Evolutionary conservation across 2,113 vertebrate species (phyloP).

Genomic region (Strix aluco): DNA sequence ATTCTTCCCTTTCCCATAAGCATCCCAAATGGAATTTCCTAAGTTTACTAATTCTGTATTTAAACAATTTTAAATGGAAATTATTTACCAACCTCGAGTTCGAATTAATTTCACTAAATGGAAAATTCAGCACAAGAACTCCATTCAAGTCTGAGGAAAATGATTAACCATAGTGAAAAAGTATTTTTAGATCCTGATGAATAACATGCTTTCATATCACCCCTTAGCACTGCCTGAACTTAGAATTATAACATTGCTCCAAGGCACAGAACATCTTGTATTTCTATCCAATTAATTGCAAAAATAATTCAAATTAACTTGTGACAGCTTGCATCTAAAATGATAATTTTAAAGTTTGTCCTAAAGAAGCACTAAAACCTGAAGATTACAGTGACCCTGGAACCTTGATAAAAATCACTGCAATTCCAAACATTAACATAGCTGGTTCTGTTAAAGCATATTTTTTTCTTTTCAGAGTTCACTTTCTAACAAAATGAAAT

Average conservation of each 20-base stretch:
- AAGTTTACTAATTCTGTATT: slow-evolving; percentile 15
- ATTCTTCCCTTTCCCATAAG: slow-evolving; percentile 7
- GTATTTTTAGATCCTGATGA: not conserved
- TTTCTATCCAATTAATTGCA: not conserved
- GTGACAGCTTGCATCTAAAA: not conserved
- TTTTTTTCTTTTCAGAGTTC: not conserved
- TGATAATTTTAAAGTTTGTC: not conserved
- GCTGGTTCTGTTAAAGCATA: not conserved
- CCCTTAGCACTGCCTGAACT: not conserved
- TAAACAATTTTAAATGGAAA: slow-evolving; percentile 7
- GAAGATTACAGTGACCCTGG: not conserved
- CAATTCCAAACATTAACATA: not conserved
- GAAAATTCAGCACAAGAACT: not conserved
- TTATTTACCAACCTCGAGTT: not conserved
- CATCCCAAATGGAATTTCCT: slow-evolving; percentile 33
- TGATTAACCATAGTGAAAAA: not conserved
- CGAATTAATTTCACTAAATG: not conserved
- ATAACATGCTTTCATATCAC: not conserved
- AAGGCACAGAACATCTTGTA: not conserved
- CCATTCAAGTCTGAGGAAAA: not conserved
- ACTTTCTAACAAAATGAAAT: not conserved
- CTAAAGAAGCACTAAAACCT: not conserved
- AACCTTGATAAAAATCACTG: not conserved
- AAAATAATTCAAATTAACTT: not conserved
- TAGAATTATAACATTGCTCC: not conserved